Conservation (phyloP, 2,888 invertebrate species). For the Folsomia manolachei region DNA sequence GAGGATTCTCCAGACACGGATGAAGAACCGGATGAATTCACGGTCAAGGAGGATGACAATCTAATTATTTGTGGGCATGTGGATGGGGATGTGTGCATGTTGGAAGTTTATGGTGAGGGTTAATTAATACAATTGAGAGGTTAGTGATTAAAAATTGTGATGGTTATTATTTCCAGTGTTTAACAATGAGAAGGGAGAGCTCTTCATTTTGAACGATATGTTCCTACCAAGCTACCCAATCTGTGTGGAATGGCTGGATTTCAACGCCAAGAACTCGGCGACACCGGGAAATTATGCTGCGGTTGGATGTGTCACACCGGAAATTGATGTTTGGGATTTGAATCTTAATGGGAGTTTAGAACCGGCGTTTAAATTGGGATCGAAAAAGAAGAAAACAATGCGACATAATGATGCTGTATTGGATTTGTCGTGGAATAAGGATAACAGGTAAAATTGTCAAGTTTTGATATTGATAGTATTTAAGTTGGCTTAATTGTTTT, state of each 20-base stretch:
- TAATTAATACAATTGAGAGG: not conserved
- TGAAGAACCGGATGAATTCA: slow-evolving; percentile 77
- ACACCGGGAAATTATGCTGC: slow-evolving; percentile 78
- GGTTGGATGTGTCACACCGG: slow-evolving; percentile 85
- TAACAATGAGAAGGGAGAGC: slow-evolving; percentile 81
- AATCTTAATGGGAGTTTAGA: slow-evolving; percentile 89
- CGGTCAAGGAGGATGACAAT: slow-evolving; percentile 84
- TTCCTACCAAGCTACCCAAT: slow-evolving; percentile 84
- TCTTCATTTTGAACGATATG: slow-evolving; percentile 93
- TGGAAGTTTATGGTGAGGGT: slow-evolving; percentile 81
- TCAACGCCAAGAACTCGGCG: slow-evolving; percentile 71
- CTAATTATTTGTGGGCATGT: slow-evolving; percentile 82
- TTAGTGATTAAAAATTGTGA: not conserved
- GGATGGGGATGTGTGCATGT: slow-evolving; percentile 76
- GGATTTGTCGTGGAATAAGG: slow-evolving; percentile 78
- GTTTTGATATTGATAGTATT: not conserved
- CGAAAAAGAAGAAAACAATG: slow-evolving; percentile 63
- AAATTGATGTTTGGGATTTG: slow-evolving; percentile 95
- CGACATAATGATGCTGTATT: slow-evolving; percentile 90
- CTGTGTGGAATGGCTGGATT: slow-evolving; percentile 89
- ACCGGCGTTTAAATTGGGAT: slow-evolving; percentile 78
- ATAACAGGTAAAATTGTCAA: not conserved
- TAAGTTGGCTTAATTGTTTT: not conserved
- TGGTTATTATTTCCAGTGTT: slow-evolving; percentile 65
- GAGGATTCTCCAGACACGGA: slow-evolving; percentile 60